Evolutionary conservation across 2,888 invertebrate species (phyloP).

Genomic region (Drosophila niveifrons): DNA sequence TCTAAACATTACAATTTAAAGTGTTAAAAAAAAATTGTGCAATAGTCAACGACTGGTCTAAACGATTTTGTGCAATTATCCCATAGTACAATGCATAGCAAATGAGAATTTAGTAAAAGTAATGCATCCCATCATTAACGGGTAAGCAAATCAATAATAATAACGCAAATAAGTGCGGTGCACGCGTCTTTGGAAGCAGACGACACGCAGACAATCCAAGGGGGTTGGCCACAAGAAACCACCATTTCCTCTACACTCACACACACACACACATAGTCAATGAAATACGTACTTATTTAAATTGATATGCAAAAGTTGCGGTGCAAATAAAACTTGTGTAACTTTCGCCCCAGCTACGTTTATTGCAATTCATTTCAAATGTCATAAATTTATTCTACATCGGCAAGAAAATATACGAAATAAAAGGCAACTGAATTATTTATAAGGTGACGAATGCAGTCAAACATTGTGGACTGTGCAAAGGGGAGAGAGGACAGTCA

Average conservation of each 20-base stretch:
- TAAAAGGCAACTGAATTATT: conserved; percentile 53
- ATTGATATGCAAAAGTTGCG: conserved; percentile 59
- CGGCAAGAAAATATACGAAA: conserved; percentile 23
- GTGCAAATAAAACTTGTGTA: conserved; percentile 48
- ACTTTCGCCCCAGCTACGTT: conserved; percentile 21
- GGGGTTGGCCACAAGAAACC: neutral
- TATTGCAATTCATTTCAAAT: conserved; percentile 46
- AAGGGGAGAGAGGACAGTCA: conserved; percentile 14
- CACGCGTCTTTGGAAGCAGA: conserved; percentile 2
- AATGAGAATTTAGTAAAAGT: conserved; percentile 5
- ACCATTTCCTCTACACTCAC: neutral
- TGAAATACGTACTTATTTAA: conserved; percentile 23
- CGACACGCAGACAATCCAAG: conserved; percentile 6
- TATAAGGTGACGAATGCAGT: conserved; percentile 34
- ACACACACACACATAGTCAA: neutral
- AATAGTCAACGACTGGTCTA: neutral
- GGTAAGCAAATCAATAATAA: conserved; percentile 54
- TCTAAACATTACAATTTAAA: no score
- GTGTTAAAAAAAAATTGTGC: no score
- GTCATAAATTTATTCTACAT: conserved; percentile 44
- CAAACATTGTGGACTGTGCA: neutral
- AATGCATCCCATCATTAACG: conserved; percentile 35
- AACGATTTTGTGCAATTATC: neutral
- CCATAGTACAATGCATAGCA: neutral
- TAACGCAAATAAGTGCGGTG: conserved; percentile 32